Base-by-base conservation (phyloP, 2,888 invertebrate genomes). In the Tromatobia lineatoria region DNA sequence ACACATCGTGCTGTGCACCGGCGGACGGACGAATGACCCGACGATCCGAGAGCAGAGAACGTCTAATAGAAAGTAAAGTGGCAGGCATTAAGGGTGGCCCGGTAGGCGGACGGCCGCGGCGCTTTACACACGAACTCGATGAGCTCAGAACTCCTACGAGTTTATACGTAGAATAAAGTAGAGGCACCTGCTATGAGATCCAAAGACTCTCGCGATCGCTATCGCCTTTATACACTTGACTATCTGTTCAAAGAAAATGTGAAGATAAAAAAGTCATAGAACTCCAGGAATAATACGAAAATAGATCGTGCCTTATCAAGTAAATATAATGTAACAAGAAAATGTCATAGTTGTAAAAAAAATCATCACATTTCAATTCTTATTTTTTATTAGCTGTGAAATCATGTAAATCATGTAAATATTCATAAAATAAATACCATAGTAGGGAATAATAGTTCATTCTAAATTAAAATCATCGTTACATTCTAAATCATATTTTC, bases 101-200 rank as follows among this genome's bases (percentile, higher is more conserved):
- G 57, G 59, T 67, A 67, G 67, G 75, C 25, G 57, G 69, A 18
- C 52, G 67, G 29, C 20, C 38, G 64, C 45, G 47, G 61, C 34
- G 47, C 59, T 61, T 59, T 50, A 47, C 45, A 50, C 61, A 25
- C 13, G 7, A 50, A 38, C 50, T 50, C 7, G 23, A 18, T 8
- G 20, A 2, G 6, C n/a, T 13, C 34, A 45, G 10, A 34, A 75
- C 61, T 23, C 20, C 64, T 20, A 64, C 34, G 34, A 64, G 18
- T 50, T 59, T 13, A 13, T 38, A 15, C 38, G 34, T 50, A 38
- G 8, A n/a, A 64, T 64, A 15, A 29, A 66, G 59, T 34, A 3
- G 64, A 66, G 70, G 59, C 84, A 84, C 81, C 84, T 84, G 81
- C 75, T 78, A 66, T 45, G 84, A 57, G 42, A 66, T 80, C 29